A percentile compares a stretch with the other conserved stretches of the same genome.
These are phyloP conservation scores for Eurystomus gularis DNA, from an alignment of 2,113 vertebrate genomes.

Conservation along the genomic window DNA sequence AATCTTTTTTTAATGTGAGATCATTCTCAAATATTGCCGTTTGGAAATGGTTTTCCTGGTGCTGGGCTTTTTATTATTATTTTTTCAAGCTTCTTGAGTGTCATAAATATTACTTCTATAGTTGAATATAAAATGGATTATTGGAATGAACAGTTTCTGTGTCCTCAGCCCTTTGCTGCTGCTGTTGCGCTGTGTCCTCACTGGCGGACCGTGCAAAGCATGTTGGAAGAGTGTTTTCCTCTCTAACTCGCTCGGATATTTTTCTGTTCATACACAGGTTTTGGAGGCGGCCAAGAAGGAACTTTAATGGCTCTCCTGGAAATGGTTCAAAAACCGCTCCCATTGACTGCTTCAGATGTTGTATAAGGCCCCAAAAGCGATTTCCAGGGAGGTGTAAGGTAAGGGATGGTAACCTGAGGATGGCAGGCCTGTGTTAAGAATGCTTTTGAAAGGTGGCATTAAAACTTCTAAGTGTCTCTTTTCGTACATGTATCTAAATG, in stretches of 20 bases:
- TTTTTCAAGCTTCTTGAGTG: background rate
- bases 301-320: background rate
- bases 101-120: background rate
- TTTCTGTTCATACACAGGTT: background rate
- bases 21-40: background rate
- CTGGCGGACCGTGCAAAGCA: background rate
- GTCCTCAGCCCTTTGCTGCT: background rate
- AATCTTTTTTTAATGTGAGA: background rate
- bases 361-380: background rate
- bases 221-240: background rate
- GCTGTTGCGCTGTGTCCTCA: background rate
- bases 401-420: background rate
- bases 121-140: background rate
- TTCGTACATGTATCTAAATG: background rate
- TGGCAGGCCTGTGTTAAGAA: background rate
- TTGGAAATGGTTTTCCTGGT: background rate
- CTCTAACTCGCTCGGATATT: background rate
- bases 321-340: background rate
- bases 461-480: background rate
- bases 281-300: constrained; percentile 1
- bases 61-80: background rate
- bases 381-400: background rate
- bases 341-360: background rate
- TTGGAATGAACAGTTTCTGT: background rate
- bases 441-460: background rate